These are phyloP conservation scores for Mesocentrotus franciscanus DNA, from an alignment of 53 echinoderm and acorn worm species.

Conservation along the genomic window DNA sequence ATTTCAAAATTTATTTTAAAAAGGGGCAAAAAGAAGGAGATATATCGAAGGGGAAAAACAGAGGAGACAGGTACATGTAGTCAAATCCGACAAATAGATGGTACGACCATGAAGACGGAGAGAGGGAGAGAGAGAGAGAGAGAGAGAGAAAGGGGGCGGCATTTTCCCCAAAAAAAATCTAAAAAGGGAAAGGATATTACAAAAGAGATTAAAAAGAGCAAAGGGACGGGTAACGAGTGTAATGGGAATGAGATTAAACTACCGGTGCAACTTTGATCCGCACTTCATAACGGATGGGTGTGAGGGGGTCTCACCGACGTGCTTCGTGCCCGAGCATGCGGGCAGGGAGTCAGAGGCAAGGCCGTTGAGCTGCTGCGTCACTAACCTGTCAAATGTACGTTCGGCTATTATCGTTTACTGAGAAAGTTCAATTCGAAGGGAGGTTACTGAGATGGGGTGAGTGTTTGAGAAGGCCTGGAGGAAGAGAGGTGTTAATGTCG, in stretches of 20 bases:
- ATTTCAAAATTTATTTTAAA: no score
- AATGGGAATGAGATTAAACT: background rate
- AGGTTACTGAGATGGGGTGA: background rate
- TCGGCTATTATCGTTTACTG: background rate
- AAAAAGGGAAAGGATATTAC: background rate
- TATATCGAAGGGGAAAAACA: background rate
- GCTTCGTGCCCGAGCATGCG: slow-evolving; percentile 54
- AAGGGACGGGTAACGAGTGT: background rate
- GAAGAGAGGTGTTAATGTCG: slow-evolving; percentile 6
- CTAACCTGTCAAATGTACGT: slow-evolving; percentile 24
- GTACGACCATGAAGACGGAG: no score
- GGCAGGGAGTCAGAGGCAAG: slow-evolving; percentile 49
- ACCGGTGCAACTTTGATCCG: slow-evolving; percentile 47
- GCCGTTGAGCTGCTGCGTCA: slow-evolving; percentile 35
- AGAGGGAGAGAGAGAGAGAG: background rate
- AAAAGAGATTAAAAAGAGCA: slow-evolving; percentile 9
- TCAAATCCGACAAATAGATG: background rate
- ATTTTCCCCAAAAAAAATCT: background rate
- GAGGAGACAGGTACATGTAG: background rate
- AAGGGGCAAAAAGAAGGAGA: no score
- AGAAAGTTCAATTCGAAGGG: slow-evolving; percentile 47
- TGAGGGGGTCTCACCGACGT: background rate
- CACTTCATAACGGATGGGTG: slow-evolving; percentile 45
- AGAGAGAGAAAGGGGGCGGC: background rate
- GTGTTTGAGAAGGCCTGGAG: background rate